Base-by-base conservation (phyloP, 2,888 invertebrate species). In the Drosophila nr. medialis region DNA sequence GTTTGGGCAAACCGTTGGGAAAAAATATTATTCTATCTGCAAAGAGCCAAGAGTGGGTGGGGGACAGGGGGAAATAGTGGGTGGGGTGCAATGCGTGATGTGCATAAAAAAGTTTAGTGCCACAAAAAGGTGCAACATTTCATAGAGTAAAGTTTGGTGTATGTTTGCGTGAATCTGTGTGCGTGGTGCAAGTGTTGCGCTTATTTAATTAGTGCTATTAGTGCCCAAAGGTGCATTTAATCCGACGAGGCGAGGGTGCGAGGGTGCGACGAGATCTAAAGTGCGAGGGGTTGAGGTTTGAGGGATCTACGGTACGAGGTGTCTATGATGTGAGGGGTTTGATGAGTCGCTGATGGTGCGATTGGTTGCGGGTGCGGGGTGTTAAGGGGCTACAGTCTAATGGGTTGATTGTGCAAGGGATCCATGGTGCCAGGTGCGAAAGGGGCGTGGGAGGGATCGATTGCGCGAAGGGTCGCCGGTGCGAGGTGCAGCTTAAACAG, bases 1-100 rank as follows among this genome's bases (percentile, higher is more conserved):
- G 83, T 77, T 92, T 91, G 64, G 92, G 92, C 81, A 91, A 86
- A 55, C 91, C 91, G 75, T 90, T 91, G 73, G 91, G 91, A 81
- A 92, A 92, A 88, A 91, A 91, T 87, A 91, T 92, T 81, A 91
- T 79, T 91, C 91, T 91, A 89, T 91, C 91, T 91, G 91, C 80
- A 92, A 91, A 80, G 77, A 80, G 81, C 49, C 58, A 65, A 69
- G 36, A 18, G 49, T 50, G 55, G 61, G 13, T 32, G 42, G 36
- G 24, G 40, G 8, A 24, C 13, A 27, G 36, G 24, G 56, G 60
- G 34, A 29, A 29, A 29, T 11, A 13, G 60, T 38, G 56, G 49
- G 29, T 48, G 60, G 49, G 38, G 56, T 56, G 62, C 34, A 68
- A 79, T 77, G 89, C 81, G 86, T 66, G 86, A 64, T 67, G 86